phyloP scores from a whole-genome alignment of 2,797 vertebrate species.

The Morus bassanus region DNA sequence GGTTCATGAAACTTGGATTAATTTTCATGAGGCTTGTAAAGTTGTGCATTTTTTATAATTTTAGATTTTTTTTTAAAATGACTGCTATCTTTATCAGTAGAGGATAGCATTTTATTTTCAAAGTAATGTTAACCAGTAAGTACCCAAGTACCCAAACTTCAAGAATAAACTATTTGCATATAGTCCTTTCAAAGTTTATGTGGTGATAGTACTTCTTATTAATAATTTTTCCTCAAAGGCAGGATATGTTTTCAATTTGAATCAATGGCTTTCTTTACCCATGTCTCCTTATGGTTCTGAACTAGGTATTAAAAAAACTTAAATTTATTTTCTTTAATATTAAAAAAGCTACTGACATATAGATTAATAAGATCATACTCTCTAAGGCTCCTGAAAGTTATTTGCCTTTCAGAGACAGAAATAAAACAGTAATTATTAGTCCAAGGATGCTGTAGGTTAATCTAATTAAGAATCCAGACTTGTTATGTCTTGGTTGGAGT shows the following conservation, averaged over 20 bases:
- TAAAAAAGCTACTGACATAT: background rate
- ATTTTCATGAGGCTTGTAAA: background rate
- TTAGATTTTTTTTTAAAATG: background rate
- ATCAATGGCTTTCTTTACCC: background rate
- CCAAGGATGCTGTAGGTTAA: slow-evolving; percentile 7
- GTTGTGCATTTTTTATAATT: background rate
- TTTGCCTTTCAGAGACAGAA: background rate
- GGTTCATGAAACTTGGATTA: background rate
- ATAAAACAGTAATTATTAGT: slow-evolving; percentile 11
- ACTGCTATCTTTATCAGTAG: background rate
- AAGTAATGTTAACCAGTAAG: background rate
- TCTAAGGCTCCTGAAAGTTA: background rate
- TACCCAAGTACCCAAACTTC: background rate
- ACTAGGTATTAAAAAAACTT: background rate
- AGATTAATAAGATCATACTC: background rate
- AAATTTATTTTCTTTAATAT: background rate
- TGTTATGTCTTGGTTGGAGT: slow-evolving; percentile 3
- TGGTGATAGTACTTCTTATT: background rate
- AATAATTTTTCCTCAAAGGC: background rate
- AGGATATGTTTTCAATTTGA: background rate
- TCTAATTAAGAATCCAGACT: slow-evolving; percentile 28
- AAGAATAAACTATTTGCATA: background rate
- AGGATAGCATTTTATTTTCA: background rate
- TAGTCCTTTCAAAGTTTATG: background rate
- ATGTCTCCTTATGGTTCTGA: background rate